Conservation (phyloP, 1,140 invertebrate species). For the Drosophila melanica region DNA sequence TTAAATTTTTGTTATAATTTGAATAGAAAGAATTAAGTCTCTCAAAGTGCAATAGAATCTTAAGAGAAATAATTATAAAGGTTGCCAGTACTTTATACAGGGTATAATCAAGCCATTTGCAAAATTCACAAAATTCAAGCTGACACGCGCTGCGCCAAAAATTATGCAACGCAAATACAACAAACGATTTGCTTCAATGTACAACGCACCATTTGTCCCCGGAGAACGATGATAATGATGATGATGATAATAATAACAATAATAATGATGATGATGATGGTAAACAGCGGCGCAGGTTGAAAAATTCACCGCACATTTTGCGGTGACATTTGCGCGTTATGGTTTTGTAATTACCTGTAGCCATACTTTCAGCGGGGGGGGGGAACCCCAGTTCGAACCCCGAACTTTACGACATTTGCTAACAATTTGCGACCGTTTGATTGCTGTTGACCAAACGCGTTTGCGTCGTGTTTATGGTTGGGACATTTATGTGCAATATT, state of each 20-base stretch:
- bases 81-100: too few species aligned
- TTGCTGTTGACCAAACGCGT: slow-evolving; percentile 39
- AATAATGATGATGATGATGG: background rate
- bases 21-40: too few species aligned
- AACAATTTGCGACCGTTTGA: slow-evolving; percentile 47
- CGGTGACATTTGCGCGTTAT: slow-evolving; percentile 63
- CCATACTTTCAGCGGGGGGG: slow-evolving; percentile 15
- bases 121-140: slow-evolving; percentile 42
- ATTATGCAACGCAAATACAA: slow-evolving; percentile 46
- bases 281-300: slow-evolving; percentile 6
- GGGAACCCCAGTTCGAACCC: background rate
- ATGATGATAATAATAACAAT: background rate
- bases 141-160: slow-evolving; percentile 37
- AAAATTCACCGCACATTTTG: slow-evolving; percentile 55
- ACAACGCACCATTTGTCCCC: slow-evolving; percentile 37
- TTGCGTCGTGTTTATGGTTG: slow-evolving; percentile 36
- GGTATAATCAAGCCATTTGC: slow-evolving; percentile 36
- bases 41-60: too few species aligned
- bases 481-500: slow-evolving; percentile 13
- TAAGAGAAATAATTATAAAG: too few species aligned
- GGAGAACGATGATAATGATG: background rate
- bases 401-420: slow-evolving; percentile 39
- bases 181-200: slow-evolving; percentile 40
- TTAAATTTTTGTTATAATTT: too few species aligned
- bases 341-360: slow-evolving; percentile 63